These are phyloP conservation scores for Biston stratarius DNA, from an alignment of 2,888 invertebrate species.

Conservation along the genomic window DNA sequence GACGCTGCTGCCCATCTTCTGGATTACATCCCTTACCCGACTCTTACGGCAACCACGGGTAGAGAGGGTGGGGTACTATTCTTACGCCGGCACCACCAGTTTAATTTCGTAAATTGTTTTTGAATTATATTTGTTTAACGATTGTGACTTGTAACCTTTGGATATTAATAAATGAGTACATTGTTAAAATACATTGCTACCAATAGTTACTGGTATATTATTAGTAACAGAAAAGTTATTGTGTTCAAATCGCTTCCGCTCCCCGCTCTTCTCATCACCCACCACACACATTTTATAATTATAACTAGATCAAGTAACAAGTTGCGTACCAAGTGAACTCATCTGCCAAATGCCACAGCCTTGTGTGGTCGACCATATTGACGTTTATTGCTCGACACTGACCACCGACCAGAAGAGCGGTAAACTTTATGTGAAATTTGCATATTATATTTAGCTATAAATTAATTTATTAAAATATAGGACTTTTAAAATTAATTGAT, in stretches of 20 bases:
- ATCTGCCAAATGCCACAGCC: conserved; percentile 64
- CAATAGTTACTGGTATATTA: too few relatives aligned
- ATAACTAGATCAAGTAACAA: conserved; percentile 57
- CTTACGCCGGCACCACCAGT: too few relatives aligned
- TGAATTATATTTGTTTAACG: too few relatives aligned
- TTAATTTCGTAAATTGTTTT: too few relatives aligned
- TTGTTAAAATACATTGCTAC: too few relatives aligned
- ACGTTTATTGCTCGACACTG: conserved; percentile 29
- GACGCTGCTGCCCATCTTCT: too few relatives aligned
- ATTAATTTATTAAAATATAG: conserved; percentile 14
- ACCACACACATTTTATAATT: conserved; percentile 14
- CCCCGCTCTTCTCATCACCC: conserved; percentile 31
- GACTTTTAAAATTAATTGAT: conserved; percentile 14
- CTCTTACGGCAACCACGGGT: too few relatives aligned
- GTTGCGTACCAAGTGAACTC: conserved; percentile 50
- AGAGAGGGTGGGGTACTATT: too few relatives aligned
- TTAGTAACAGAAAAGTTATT: too few relatives aligned
- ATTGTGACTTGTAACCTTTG: too few relatives aligned
- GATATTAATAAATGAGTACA: too few relatives aligned
- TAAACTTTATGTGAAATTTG: conserved; percentile 12
- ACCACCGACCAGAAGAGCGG: conserved; percentile 14
- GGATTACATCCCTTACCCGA: too few relatives aligned
- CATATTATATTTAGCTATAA: conserved; percentile 18
- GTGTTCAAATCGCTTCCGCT: neutral
- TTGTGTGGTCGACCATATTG: conserved; percentile 49